phyloP scores from a whole-genome alignment of 2,888 invertebrate species.

The Lapara coniferarum region DNA sequence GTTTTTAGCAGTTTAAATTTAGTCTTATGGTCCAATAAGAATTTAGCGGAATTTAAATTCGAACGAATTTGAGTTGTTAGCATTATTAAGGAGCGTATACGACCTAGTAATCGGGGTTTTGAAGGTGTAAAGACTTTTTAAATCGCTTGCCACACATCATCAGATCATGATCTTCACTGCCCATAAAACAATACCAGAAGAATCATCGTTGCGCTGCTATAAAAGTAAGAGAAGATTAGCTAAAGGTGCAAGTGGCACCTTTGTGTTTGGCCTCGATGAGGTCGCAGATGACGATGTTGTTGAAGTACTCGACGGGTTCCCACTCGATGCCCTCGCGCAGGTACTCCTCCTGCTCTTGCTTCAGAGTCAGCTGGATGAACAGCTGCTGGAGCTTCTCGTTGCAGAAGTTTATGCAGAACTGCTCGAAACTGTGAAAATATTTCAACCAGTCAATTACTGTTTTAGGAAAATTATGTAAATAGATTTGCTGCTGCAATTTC shows the following conservation, averaged over 20 bases:
- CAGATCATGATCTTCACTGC: too few relatives aligned
- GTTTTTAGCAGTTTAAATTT: neutral
- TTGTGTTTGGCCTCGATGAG: conserved; percentile 94
- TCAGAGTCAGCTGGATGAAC: conserved; percentile 95
- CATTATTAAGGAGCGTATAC: too few relatives aligned
- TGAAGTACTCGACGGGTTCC: conserved; percentile 94
- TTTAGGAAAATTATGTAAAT: too few relatives aligned
- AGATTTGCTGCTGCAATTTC: too few relatives aligned
- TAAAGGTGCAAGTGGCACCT: conserved; percentile 73
- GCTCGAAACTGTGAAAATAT: conserved; percentile 86
- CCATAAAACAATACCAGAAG: neutral
- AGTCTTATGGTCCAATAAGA: neutral
- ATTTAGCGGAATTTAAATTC: too few relatives aligned
- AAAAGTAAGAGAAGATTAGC: neutral
- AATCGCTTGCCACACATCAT: too few relatives aligned
- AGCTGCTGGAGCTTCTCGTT: conserved; percentile 97
- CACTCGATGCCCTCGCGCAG: conserved; percentile 95
- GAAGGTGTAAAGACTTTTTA: too few relatives aligned
- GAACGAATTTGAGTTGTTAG: too few relatives aligned
- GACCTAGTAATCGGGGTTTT: too few relatives aligned
- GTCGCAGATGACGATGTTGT: conserved; percentile 97
- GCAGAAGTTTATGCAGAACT: conserved; percentile 98
- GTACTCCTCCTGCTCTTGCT: conserved; percentile 97
- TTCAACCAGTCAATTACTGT: too few relatives aligned
- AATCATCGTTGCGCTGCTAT: neutral